Evolutionary conservation across 2,888 invertebrate genomes (phyloP).

Genomic region (Sthenelais limicola): DNA sequence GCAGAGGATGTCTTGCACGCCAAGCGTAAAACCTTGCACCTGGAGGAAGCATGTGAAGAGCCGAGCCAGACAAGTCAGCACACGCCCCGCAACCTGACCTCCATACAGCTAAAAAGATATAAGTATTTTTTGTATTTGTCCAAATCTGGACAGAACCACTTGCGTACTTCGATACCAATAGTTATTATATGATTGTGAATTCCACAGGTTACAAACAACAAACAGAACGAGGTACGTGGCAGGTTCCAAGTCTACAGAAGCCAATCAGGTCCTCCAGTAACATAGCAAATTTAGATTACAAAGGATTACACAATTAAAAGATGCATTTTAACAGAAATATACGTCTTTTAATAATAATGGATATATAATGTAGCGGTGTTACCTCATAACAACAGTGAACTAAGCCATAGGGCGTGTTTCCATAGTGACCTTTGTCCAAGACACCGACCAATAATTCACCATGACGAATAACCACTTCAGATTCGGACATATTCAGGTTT

Average conservation of each 20-base stretch:
- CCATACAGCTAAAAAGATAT: slow-evolving; percentile 83
- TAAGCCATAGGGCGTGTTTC: slow-evolving; percentile 94
- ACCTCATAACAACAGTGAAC: slow-evolving; percentile 94
- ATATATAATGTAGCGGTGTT: no score
- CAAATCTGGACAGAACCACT: neutral
- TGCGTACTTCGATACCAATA: neutral
- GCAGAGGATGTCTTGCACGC: slow-evolving; percentile 94
- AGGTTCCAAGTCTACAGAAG: no score
- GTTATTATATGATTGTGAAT: neutral
- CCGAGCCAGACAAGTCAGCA: slow-evolving; percentile 92
- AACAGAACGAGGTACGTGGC: no score
- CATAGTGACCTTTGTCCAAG: slow-evolving; percentile 96
- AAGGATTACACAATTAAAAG: no score
- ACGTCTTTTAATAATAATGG: no score
- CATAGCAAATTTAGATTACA: no score
- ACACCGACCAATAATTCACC: slow-evolving; percentile 93
- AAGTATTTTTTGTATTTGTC: neutral
- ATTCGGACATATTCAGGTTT: slow-evolving; percentile 83
- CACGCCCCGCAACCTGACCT: slow-evolving; percentile 83
- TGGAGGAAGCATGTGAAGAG: slow-evolving; percentile 93
- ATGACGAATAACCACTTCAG: slow-evolving; percentile 88
- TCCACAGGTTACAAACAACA: no score
- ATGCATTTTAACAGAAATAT: no score
- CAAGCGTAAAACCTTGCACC: slow-evolving; percentile 91
- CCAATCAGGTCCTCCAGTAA: no score